Base-by-base conservation (phyloP, 2,797 vertebrate species). In the Lutjanus campechanus region DNA sequence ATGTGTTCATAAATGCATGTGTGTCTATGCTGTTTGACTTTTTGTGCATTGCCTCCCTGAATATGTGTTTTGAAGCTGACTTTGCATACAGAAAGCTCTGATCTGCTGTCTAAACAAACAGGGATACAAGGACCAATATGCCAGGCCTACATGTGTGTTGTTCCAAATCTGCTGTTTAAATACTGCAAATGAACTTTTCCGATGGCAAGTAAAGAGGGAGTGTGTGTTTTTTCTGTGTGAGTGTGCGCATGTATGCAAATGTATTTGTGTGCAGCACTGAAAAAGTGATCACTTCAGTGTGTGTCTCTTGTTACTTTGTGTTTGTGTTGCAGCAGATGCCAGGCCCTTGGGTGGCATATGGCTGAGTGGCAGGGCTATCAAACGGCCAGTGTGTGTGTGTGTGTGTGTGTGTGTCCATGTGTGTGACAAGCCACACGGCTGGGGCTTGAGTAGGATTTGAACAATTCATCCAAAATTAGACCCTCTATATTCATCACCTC, bases 331-430 rank as follows among this genome's bases (percentile, higher is more conserved):
- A 95, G 91, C 69, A 93, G 93, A 93, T 94, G 93, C 79, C 81
- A 94, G 83, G 88, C 86, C 91, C 87, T 91, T 77, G 80, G 76
- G 85, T 85, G 77, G 90, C 93, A 93, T 82, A 93, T 94, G 86
- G 94, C 83, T 89, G 86, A 94, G 89, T 92, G 93, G 94, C 88
- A 93, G 83, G 83, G 90, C 91, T 79, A 91, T 88, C 86, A 93
- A 92, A 92, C 60, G 80, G 88, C 90, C 84, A 71, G 51, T 66
- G 46, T 76, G 44, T 36, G 71, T 74, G 69, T 68, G 43, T 73
- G 43, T 43, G 43, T 43, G 8, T 43, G 43, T 49, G 17, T 46
- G n/a, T 60, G 60, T 80, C n/a, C 12, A 19, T 53, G 67, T 77
- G 65, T 83, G 62, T 70, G 79, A 84, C 51, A 69, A 73, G 73